phyloP scores from a whole-genome alignment of 2,888 invertebrate genomes.

The Eupithecia centaureata region DNA sequence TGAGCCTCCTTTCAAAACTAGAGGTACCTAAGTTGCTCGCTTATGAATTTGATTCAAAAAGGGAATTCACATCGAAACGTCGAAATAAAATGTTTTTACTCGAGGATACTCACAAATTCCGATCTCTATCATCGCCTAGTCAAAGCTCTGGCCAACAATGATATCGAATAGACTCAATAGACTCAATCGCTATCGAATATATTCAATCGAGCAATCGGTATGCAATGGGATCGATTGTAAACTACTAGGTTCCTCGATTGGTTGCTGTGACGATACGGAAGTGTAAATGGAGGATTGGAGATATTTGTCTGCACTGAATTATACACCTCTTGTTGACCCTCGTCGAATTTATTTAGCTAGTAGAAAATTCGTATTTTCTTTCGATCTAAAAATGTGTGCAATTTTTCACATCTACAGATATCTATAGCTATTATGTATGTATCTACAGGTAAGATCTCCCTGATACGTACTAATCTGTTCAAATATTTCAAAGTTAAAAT shows the following conservation, averaged over 20 bases:
- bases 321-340: neutral
- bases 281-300: slow-evolving; percentile 3
- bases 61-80: too few species aligned
- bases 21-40: too few species aligned
- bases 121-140: neutral
- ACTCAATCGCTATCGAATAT: slow-evolving; percentile 57
- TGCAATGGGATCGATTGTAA: slow-evolving; percentile 46
- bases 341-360: slow-evolving; percentile 5
- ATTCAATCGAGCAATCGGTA: slow-evolving; percentile 63
- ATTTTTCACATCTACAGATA: neutral
- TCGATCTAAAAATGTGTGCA: neutral
- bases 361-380: slow-evolving; percentile 2
- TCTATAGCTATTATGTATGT: too few species aligned
- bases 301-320: neutral
- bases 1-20: too few species aligned
- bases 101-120: neutral
- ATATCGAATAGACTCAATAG: slow-evolving; percentile 58
- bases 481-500: too few species aligned
- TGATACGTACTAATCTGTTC: too few species aligned
- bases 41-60: too few species aligned
- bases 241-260: neutral
- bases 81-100: neutral
- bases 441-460: neutral
- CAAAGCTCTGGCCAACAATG: slow-evolving; percentile 14
- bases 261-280: slow-evolving; percentile 3